Base-by-base conservation (phyloP, 2,888 invertebrate genomes). In the Tetragonula carbonaria region DNA sequence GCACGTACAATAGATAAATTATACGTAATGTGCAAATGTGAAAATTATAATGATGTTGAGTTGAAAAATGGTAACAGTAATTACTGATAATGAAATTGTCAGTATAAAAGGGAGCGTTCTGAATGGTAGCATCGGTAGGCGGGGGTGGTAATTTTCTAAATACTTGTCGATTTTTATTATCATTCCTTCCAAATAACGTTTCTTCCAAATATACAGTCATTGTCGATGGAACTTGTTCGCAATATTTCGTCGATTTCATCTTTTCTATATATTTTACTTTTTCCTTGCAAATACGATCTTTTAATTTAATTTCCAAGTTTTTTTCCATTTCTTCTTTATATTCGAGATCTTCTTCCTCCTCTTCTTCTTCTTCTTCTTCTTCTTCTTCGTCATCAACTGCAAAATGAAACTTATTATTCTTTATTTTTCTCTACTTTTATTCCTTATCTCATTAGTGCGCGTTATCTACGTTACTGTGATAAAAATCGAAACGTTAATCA, bases 11-110 rank as follows among this genome's bases (percentile, higher is more conserved):
- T 38, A 8, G 38, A 38, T 38, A 38, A 38, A 38, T 38, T 38
- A 38, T 38, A 38, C 1, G 38, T 38, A 38, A 38, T 38, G 38
- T 38, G 8, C 38, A 6, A 38, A 38, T 38, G 38, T 38, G 8
- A 38, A 38, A 38, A 38, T 38, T 38, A 38, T 38, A 38, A 38
- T 38, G 38, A 38, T 1, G 38, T 38, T 53, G 53, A 53, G 14
- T 28, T 3, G 4, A 59, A 53, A 53, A 18, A 71, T 45, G 23
- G 6, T 14, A 45, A 50, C 21, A 68, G 1, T 53, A 87, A 95
- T 95, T 93, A 96, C 96, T 95, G 57, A 96, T 92, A 75, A 96
- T 93, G 87, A 96, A 96, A 88, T 96, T 96, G 74, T 95, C 94
- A 18, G 96, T 93, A 51, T 95, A 86, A 87, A 96, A 96, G 0